Conservation (phyloP, 2,113 vertebrate genomes). For the Vombatus ursinus region DNA sequence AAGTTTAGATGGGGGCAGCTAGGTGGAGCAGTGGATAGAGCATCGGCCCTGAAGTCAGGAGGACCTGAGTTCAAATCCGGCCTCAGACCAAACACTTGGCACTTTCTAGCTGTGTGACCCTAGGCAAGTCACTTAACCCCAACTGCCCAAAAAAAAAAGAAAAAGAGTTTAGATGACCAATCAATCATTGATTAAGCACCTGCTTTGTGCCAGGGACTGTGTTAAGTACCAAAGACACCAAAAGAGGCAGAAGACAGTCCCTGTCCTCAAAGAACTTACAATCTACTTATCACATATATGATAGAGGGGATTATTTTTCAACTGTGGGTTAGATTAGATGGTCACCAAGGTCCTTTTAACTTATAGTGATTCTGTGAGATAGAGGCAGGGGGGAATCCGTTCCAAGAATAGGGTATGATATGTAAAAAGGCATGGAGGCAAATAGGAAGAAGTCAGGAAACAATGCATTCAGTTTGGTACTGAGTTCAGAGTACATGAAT, state of each 20-base stretch:
- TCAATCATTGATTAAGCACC: background rate
- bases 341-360: background rate
- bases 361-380: background rate
- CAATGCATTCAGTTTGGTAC: background rate
- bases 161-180: background rate
- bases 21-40: too few species aligned
- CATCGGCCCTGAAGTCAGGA: too few species aligned
- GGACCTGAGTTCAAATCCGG: too few species aligned
- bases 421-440: background rate
- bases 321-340: background rate
- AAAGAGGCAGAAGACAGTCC: background rate
- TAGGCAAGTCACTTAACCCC: too few species aligned
- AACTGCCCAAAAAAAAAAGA: too few species aligned
- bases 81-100: too few species aligned
- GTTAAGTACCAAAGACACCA: background rate
- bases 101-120: too few species aligned
- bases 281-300: background rate
- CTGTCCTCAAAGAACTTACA: background rate
- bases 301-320: background rate
- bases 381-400: background rate
- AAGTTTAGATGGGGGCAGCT: too few species aligned
- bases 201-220: background rate
- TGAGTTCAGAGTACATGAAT: background rate
- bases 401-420: background rate
- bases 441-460: background rate